Conservation (phyloP, 1,140 invertebrate species). For the Thaumetopoea pityocampa region DNA sequence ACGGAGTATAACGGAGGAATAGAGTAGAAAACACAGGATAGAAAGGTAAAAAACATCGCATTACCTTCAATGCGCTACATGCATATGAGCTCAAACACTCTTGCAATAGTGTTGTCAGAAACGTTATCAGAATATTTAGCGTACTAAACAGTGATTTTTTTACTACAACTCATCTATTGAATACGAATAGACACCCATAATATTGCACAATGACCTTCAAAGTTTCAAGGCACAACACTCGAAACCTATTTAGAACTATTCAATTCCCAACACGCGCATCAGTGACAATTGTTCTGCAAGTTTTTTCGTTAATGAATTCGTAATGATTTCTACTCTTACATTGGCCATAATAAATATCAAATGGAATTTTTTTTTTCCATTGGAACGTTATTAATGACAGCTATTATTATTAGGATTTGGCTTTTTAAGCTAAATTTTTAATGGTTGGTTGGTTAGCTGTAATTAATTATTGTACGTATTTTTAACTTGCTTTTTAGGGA, state of each 20-base stretch:
- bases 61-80: conserved; percentile 1
- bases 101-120: conserved; percentile 2
- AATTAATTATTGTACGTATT: too few relatives aligned
- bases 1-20: too few relatives aligned
- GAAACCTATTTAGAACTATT: conserved; percentile 23
- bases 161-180: conserved; percentile 13
- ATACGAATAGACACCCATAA: too few relatives aligned
- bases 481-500: too few relatives aligned
- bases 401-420: too few relatives aligned
- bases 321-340: conserved; percentile 7
- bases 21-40: too few relatives aligned
- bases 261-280: conserved; percentile 17
- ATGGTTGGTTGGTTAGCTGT: too few relatives aligned
- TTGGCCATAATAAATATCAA: not conserved
- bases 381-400: too few relatives aligned
- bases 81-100: not conserved
- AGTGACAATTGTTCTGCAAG: conserved; percentile 10
- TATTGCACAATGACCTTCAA: conserved; percentile 28
- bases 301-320: conserved; percentile 6
- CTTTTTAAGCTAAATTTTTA: too few relatives aligned
- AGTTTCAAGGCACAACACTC: conserved; percentile 18
- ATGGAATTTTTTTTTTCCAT: too few relatives aligned
- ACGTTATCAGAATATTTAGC: conserved; percentile 27
- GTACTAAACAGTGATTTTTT: conserved; percentile 24
- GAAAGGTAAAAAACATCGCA: too few relatives aligned